phyloP scores from a whole-genome alignment of 2,888 invertebrate species.

The Glaucopsyche alexis region DNA sequence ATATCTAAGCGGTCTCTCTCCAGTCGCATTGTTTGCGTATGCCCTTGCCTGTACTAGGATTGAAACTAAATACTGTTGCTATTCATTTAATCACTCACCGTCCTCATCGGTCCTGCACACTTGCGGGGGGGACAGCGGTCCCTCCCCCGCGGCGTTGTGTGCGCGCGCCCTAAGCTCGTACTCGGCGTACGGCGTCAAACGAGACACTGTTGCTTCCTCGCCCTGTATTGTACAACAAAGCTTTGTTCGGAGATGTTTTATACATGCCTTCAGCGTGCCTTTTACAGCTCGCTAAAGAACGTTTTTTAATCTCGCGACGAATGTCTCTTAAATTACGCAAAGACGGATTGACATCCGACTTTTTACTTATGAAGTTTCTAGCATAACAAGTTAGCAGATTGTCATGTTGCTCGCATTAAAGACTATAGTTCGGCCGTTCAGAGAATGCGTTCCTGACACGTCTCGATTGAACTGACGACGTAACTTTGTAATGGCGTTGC shows the following conservation, averaged over 20 bases:
- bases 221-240: constrained; percentile 58
- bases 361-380: neutral
- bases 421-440: too few species aligned
- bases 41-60: too few species aligned
- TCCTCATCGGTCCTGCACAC: constrained; percentile 92
- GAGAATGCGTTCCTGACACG: too few species aligned
- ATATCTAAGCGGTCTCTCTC: neutral
- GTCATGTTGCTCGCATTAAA: too few species aligned
- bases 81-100: constrained; percentile 72
- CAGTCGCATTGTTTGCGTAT: neutral
- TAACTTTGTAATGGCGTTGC: too few species aligned
- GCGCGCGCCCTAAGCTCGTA: constrained; percentile 92
- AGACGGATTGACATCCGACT: neutral
- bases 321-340: neutral
- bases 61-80: too few species aligned
- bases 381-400: neutral
- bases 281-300: constrained; percentile 13
- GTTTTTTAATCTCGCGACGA: constrained; percentile 8
- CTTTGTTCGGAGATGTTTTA: constrained; percentile 17
- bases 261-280: neutral
- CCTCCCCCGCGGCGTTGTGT: constrained; percentile 92
- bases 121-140: constrained; percentile 86
- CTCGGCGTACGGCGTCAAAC: constrained; percentile 90
- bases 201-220: constrained; percentile 87
- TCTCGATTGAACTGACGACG: too few species aligned